Base-by-base conservation (phyloP, 1,140 invertebrate species). In the Eciton burchellii region DNA sequence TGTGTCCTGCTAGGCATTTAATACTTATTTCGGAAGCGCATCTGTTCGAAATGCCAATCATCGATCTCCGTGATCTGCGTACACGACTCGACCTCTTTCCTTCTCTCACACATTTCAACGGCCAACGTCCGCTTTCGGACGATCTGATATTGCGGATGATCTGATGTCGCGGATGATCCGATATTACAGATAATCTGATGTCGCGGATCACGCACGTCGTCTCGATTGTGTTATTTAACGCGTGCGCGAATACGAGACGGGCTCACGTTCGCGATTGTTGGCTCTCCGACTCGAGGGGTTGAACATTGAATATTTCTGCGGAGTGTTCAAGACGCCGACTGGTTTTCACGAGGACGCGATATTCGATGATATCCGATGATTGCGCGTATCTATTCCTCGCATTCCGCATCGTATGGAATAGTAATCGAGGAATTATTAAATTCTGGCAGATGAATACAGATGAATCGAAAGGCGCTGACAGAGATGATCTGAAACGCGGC, bases 161-260 rank as follows among this genome's bases (percentile, higher is more conserved):
- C 16, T 35, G 12, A 35, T 5, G 47, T 29, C 14, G 41, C 41
- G 54, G 41, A 45, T 60, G 24, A n/a, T 26, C 71, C 16, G 21
- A 73, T 60, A 56, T 24, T 54, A n/a, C n/a, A n/a, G n/a, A n/a
- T n/a, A n/a, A n/a, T n/a, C n/a, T n/a, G n/a, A n/a, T 21, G 21
- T 54, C 16, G 73, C 49, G 47, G 43, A 65, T 66, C 63, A 35
- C n/a, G n/a, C n/a, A 68, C 62, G 74, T 12, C 14, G 62, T 54
- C 49, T 77, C 35, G 62, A 47, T 77, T 77, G 74, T 77, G 66
- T 12, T 77, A 77, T 77, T 66, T 77, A 77, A 77, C 62, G 57
- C 57, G 45, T 63, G 62, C 47, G 74, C 45, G 62, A 77, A 77
- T 19, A 29, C 60, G 29, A 62, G 14, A n/a, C n/a, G 16, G 6